These are phyloP conservation scores for Diaphora mendica DNA, from an alignment of 2,888 invertebrate species.

Conservation along the genomic window DNA sequence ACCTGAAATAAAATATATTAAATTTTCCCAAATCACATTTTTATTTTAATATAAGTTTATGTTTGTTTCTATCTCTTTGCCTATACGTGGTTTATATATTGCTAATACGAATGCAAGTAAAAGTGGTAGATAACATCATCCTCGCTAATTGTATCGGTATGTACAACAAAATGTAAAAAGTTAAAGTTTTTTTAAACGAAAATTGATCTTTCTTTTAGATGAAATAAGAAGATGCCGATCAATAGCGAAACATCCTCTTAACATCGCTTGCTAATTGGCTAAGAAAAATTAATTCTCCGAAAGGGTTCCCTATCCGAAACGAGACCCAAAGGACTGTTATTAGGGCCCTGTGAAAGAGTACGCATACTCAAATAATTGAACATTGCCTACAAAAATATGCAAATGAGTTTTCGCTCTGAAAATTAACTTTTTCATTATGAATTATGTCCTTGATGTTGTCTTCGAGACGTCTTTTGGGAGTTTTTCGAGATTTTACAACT, in stretches of 20 bases:
- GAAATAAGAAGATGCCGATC: slow-evolving; percentile 61
- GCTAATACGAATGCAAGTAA: background rate
- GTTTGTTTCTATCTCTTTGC: background rate
- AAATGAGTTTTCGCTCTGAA: slow-evolving; percentile 79
- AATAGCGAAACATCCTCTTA: slow-evolving; percentile 66
- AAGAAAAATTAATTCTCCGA: slow-evolving; percentile 84
- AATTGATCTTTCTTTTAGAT: slow-evolving; percentile 13
- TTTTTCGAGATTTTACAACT: slow-evolving; percentile 82
- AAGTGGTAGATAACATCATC: background rate
- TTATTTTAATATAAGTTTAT: no score
- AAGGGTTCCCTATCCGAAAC: slow-evolving; percentile 77
- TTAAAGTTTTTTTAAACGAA: background rate
- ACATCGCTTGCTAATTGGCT: slow-evolving; percentile 80
- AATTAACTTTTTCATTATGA: slow-evolving; percentile 87
- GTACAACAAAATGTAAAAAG: no score
- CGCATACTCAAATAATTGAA: slow-evolving; percentile 80
- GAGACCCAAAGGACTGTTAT: slow-evolving; percentile 76
- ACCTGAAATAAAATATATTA: background rate
- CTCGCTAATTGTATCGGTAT: no score
- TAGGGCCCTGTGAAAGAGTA: slow-evolving; percentile 70
- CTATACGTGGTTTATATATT: no score
- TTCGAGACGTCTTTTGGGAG: slow-evolving; percentile 79
- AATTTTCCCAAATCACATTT: background rate
- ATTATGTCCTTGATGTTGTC: slow-evolving; percentile 83
- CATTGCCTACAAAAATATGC: slow-evolving; percentile 82